These are phyloP conservation scores for Semaprochilodus insignis DNA, from an alignment of 2,797 vertebrate species.

Conservation along the genomic window DNA sequence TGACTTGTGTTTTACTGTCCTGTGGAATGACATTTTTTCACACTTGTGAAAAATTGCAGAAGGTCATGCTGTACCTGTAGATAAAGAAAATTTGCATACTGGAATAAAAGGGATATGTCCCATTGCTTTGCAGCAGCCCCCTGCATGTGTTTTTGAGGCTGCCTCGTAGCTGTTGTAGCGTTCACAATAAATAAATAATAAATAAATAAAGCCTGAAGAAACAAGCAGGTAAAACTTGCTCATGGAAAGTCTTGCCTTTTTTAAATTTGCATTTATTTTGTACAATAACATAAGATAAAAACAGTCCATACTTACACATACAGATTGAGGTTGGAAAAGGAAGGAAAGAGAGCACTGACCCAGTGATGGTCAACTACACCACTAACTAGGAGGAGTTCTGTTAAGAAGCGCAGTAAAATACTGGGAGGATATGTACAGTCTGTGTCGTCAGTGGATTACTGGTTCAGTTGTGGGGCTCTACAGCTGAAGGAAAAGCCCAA, in stretches of 20 bases:
- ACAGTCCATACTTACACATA: constrained; percentile 69
- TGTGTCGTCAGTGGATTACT: constrained; percentile 15
- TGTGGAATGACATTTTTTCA: constrained; percentile 19
- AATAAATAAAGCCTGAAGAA: background rate
- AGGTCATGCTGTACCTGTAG: background rate
- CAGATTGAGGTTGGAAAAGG: constrained; percentile 53
- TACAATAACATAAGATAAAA: constrained; percentile 78
- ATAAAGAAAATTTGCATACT: constrained; percentile 12
- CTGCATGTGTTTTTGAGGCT: background rate
- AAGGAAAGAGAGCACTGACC: constrained; percentile 47
- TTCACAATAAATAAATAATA: background rate
- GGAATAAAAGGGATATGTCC: constrained; percentile 19
- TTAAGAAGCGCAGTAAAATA: constrained; percentile 45
- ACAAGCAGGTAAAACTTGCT: background rate
- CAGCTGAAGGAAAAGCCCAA: background rate
- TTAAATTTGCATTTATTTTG: constrained; percentile 75
- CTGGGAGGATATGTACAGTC: constrained; percentile 58
- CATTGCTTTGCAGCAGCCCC: background rate
- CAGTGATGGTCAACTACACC: constrained; percentile 47
- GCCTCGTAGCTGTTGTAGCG: background rate
- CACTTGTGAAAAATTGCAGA: background rate
- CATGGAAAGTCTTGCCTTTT: constrained; percentile 9
- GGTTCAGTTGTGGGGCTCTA: background rate
- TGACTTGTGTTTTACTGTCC: constrained; percentile 10
- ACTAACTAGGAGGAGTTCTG: constrained; percentile 47